These are phyloP conservation scores for Tapera naevia DNA, from an alignment of 2,797 vertebrate species.

Conservation along the genomic window DNA sequence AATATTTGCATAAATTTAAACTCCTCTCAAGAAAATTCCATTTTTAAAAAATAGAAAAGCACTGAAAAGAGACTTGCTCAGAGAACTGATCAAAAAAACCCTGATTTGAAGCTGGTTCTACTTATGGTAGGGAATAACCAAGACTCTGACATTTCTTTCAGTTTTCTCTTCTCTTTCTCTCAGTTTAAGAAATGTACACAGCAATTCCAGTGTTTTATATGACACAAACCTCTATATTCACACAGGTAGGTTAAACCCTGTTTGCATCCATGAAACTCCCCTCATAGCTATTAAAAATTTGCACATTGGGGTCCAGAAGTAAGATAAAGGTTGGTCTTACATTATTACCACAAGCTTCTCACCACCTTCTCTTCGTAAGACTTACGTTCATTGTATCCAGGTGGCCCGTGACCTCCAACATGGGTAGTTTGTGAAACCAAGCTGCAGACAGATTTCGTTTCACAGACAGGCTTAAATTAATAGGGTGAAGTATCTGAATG, in stretches of 20 bases:
- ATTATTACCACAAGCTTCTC: background rate
- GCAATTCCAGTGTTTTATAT: background rate
- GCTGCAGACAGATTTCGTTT: conserved; percentile 88
- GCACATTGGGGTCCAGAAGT: background rate
- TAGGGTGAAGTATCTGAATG: conserved; percentile 89
- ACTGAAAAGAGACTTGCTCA: background rate
- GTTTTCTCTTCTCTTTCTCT: background rate
- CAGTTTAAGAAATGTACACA: background rate
- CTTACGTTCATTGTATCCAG: conserved; percentile 90
- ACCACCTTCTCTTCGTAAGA: background rate
- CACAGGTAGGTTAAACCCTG: background rate
- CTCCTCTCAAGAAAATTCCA: background rate
- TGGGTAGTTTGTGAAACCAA: conserved; percentile 88
- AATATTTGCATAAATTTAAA: background rate
- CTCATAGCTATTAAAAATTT: background rate
- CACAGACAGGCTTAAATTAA: conserved; percentile 88
- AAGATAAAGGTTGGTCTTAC: background rate
- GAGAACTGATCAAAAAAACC: background rate
- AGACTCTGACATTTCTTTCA: background rate
- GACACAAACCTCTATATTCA: background rate
- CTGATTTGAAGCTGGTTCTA: background rate
- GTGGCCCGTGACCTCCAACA: conserved; percentile 84
- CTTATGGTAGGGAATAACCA: background rate
- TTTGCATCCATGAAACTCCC: background rate
- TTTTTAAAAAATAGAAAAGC: background rate